Evolutionary conservation across 2,113 vertebrate genomes (phyloP).

Genomic region (Siniperca knerii): DNA sequence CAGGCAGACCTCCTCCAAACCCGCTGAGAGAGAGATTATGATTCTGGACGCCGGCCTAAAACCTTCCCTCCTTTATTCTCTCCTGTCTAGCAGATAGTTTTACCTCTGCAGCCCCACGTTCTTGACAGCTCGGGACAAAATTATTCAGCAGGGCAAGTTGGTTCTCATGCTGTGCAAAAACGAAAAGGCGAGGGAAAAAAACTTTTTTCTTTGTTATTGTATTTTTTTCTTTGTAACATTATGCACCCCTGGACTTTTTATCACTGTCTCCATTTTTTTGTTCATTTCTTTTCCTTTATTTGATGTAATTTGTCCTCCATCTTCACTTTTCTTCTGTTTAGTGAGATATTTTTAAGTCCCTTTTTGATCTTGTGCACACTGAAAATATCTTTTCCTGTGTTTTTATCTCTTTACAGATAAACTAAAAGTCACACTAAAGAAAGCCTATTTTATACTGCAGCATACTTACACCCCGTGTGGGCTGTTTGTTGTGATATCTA

Average conservation of each 20-base stretch:
- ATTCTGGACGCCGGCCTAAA: constrained; percentile 54
- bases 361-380: background rate
- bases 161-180: constrained; percentile 12
- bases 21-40: constrained; percentile 59
- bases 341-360: background rate
- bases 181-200: background rate
- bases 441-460: constrained; percentile 27
- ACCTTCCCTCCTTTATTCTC: constrained; percentile 16
- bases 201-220: background rate
- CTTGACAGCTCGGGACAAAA: constrained; percentile 43
- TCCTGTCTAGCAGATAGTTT: constrained; percentile 63
- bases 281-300: background rate
- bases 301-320: background rate
- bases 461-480: constrained; percentile 27
- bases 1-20: constrained; percentile 59
- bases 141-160: constrained; percentile 19
- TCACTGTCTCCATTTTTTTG: background rate
- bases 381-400: background rate
- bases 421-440: constrained; percentile 41
- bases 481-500: constrained; percentile 68
- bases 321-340: background rate
- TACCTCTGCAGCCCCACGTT: constrained; percentile 42
- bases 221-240: background rate
- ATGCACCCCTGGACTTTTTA: background rate
- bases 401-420: constrained; percentile 37